Percentiles rank a stretch among this genome's conserved stretches.
phyloP scores from a whole-genome alignment of 2,888 invertebrate genomes.

The Ischnura elegans region DNA sequence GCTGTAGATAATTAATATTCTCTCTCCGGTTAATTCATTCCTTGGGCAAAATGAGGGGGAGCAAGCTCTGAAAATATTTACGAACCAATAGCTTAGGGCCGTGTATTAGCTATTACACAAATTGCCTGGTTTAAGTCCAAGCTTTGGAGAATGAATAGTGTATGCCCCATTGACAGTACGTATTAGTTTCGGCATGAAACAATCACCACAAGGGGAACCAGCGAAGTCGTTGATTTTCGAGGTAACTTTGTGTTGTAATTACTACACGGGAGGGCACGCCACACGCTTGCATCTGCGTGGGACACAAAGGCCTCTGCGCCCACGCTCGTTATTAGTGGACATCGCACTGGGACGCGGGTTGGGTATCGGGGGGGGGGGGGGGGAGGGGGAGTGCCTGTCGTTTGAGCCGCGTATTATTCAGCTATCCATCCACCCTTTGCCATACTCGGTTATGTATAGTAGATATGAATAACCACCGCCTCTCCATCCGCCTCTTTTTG shows the following conservation, averaged over 20 bases:
- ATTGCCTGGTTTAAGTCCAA: too few species aligned
- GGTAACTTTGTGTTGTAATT: not conserved
- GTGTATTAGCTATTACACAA: too few species aligned
- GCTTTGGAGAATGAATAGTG: too few species aligned
- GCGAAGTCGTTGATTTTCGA: not conserved
- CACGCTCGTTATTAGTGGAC: not conserved
- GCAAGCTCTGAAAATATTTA: too few species aligned
- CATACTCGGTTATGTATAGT: not conserved
- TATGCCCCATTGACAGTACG: too few species aligned
- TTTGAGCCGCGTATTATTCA: not conserved
- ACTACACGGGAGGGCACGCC: not conserved
- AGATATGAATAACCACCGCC: not conserved
- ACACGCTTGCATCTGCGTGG: not conserved
- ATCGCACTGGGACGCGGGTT: not conserved
- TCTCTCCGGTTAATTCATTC: too few species aligned
- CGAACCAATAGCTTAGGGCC: too few species aligned
- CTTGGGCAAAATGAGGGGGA: too few species aligned
- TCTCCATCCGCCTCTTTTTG: not conserved
- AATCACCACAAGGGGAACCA: not conserved
- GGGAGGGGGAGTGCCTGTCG: not conserved
- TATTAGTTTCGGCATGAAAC: not conserved
- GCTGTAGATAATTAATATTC: too few species aligned
- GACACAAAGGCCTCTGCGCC: not conserved
- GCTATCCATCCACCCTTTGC: not conserved
- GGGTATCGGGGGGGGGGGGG: not conserved